Conservation (phyloP, 2,888 invertebrate species). For the Crossocerus cetratus region DNA sequence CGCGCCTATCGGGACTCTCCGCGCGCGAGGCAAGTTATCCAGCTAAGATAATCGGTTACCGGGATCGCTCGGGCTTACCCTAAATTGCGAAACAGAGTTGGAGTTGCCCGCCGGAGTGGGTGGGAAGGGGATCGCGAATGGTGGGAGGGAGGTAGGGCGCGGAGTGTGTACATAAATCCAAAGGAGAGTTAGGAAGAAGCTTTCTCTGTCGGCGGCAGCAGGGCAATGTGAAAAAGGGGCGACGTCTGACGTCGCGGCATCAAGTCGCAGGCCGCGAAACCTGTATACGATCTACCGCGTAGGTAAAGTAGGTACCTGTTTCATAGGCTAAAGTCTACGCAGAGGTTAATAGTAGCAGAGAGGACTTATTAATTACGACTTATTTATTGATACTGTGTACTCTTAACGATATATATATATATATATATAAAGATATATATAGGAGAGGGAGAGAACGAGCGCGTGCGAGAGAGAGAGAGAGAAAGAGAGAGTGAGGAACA, state of each 20-base stretch:
- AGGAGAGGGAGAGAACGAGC: no score
- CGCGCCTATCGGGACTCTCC: no score
- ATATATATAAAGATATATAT: no score
- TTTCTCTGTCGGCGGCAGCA: conserved; percentile 64
- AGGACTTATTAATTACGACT: conserved; percentile 64
- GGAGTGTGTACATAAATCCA: conserved; percentile 43
- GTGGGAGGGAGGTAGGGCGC: background rate
- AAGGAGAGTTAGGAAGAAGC: conserved; percentile 18
- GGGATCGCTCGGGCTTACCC: conserved; percentile 16
- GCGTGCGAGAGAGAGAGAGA: no score
- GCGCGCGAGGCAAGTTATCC: no score
- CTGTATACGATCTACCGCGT: conserved; percentile 76
- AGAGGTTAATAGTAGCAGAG: conserved; percentile 66
- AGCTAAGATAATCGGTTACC: conserved; percentile 8
- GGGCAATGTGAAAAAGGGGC: conserved; percentile 67
- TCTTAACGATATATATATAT: no score
- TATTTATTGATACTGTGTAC: conserved; percentile 69
- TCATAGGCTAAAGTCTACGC: conserved; percentile 66
- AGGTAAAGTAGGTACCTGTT: conserved; percentile 77
- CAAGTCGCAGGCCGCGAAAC: conserved; percentile 73
- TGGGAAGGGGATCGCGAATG: background rate
- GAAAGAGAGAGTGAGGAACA: no score
- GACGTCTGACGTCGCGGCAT: conserved; percentile 73
- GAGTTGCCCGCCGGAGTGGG: background rate
- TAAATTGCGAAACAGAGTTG: no score